Evolutionary conservation across 2,113 vertebrate species (phyloP), one percentile per base, ranked within the genome.

Genomic region (Ginglymostoma cirratum): DNA sequence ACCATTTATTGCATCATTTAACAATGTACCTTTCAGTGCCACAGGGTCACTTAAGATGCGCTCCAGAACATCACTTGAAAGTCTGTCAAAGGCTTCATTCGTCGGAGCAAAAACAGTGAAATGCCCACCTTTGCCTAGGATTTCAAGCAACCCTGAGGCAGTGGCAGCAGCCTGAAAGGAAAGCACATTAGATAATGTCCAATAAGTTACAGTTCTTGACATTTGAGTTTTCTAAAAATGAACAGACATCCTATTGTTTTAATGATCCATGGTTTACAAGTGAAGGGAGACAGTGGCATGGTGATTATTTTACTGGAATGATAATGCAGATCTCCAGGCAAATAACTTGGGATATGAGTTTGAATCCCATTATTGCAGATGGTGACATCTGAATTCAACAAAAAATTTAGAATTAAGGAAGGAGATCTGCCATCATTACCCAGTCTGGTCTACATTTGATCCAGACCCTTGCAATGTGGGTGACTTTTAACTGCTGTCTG

Each of bases 71-170:
- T 98, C 98, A 3, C 97, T 97, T 94, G 98, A 98, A 96, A 99
- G 98, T 92, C 97, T 98, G 17, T 98, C 97, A 96, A 99, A 99
- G 96, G 99, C 99, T 8, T 98, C 97, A 69, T 99, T 99, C 96
- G 98, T 99, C 38, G 99, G 99, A 96, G 99, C 99, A 96, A 99
- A 99, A 38, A 99, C 97, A 14, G 99, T 99, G 96, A 98, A 99
- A 96, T 99, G 98, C 42, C 99, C 99, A 1, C 98, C 96, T 97
- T 98, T 96, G 76, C 98, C 98, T 96, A 99, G 97, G 86, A 97
- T 97, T n/a, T 98, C 98, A 96, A 99, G 2, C 70, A 99, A 96
- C 87, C 97, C 98, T 52, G 99, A 97, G 0, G 97, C 98, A 96
- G 97, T 96, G 96, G 97, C 98, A 66, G 98, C 96, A 95, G 98